Conservation (phyloP, 2,888 invertebrate genomes). For the Smittia sp. region DNA sequence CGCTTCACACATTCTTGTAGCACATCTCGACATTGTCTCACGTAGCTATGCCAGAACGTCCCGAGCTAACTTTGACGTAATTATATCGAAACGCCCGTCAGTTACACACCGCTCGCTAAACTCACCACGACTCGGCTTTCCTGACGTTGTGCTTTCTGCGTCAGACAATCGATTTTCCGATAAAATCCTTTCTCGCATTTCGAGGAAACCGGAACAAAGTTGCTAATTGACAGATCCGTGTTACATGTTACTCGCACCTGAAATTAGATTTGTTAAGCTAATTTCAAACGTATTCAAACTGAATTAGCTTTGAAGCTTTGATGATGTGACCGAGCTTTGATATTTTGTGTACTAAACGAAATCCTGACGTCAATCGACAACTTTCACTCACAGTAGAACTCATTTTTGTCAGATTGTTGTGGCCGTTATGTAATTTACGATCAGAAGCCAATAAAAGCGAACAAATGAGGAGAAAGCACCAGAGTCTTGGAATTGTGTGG, state of each 20-base stretch:
- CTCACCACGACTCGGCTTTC: neutral
- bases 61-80: neutral
- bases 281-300: no score
- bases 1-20: neutral
- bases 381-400: neutral
- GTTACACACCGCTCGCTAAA: neutral
- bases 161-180: conserved; percentile 41
- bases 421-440: conserved; percentile 38
- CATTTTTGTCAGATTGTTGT: conserved; percentile 1
- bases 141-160: conserved; percentile 19
- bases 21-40: neutral
- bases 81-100: neutral
- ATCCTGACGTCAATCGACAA: no score
- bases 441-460: conserved; percentile 34
- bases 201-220: neutral
- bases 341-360: no score
- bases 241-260: neutral
- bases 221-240: neutral
- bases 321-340: no score
- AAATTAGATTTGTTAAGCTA: neutral
- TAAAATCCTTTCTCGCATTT: conserved; percentile 27
- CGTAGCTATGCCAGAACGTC: neutral
- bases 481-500: conserved; percentile 2
- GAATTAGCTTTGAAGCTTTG: no score
- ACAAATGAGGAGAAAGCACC: conserved; percentile 29